These are phyloP conservation scores for Perithous albicinctus DNA, from an alignment of 2,888 invertebrate genomes.

Conservation along the genomic window DNA sequence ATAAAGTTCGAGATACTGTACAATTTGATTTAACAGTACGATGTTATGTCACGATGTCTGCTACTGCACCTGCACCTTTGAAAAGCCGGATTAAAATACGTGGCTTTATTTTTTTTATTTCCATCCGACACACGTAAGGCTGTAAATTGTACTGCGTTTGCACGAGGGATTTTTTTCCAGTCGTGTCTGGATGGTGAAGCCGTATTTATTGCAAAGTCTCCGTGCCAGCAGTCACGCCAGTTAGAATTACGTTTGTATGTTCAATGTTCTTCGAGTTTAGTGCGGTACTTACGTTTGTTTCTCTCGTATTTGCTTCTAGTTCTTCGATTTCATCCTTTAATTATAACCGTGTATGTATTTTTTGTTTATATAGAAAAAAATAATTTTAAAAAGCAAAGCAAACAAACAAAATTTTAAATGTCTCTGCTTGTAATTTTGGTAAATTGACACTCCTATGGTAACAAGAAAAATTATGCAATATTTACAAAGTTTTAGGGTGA, in stretches of 20 bases:
- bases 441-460: no score
- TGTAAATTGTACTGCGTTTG: slow-evolving; percentile 83
- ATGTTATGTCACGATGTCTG: not conserved
- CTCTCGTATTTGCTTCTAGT: slow-evolving; percentile 4
- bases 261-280: not conserved
- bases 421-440: no score
- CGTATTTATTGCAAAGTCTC: slow-evolving; percentile 62
- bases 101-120: slow-evolving; percentile 58
- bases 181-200: slow-evolving; percentile 71
- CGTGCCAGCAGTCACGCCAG: slow-evolving; percentile 34
- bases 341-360: slow-evolving; percentile 59
- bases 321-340: slow-evolving; percentile 12
- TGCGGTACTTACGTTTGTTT: slow-evolving; percentile 1
- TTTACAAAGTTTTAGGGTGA: no score
- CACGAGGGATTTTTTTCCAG: slow-evolving; percentile 81
- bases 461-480: no score
- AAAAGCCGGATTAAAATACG: slow-evolving; percentile 69
- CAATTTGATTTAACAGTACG: not conserved
- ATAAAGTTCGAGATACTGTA: no score
- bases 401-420: no score
- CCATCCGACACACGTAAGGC: slow-evolving; percentile 79
- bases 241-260: slow-evolving; percentile 54
- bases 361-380: not conserved
- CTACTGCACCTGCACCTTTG: slow-evolving; percentile 31
- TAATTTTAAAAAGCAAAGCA: no score